Conservation (phyloP, 2,113 vertebrate genomes). For the Dipodomys ordii region DNA sequence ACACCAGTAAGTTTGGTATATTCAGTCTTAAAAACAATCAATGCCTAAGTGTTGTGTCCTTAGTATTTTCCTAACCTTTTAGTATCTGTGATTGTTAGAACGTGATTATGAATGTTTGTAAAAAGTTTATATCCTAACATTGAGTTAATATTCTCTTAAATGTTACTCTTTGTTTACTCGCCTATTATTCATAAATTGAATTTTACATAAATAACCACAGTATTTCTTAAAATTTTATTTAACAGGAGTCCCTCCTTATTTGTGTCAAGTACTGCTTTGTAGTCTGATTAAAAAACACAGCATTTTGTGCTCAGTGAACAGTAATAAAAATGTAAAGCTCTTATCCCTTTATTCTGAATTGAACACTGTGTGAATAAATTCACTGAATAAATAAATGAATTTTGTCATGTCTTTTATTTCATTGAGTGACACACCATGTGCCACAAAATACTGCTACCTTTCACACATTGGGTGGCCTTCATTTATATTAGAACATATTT, state of each 20-base stretch:
- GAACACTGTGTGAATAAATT: slow-evolving; percentile 49
- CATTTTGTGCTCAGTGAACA: neutral
- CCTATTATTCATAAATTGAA: slow-evolving; percentile 1
- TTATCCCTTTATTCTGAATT: slow-evolving; percentile 40
- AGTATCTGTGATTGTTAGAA: neutral
- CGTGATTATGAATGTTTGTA: neutral
- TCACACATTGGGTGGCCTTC: slow-evolving; percentile 38
- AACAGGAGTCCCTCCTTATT: neutral
- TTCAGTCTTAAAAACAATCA: neutral
- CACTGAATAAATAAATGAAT: slow-evolving; percentile 50
- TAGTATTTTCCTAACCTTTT: neutral
- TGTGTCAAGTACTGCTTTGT: neutral
- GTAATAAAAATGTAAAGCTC: neutral
- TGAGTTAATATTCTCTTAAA: neutral
- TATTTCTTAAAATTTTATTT: slow-evolving; percentile 9
- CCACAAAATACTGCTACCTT: slow-evolving; percentile 43
- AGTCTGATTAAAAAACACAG: neutral
- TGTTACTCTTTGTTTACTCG: neutral
- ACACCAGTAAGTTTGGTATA: neutral
- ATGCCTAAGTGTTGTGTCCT: neutral
- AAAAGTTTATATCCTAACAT: neutral
- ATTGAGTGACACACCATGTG: slow-evolving; percentile 50
- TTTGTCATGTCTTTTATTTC: slow-evolving; percentile 39
- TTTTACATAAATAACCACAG: neutral
- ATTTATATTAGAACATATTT: slow-evolving; percentile 62